These are phyloP conservation scores for Doris montereyensis DNA, from an alignment of 2,888 invertebrate species.

Conservation along the genomic window DNA sequence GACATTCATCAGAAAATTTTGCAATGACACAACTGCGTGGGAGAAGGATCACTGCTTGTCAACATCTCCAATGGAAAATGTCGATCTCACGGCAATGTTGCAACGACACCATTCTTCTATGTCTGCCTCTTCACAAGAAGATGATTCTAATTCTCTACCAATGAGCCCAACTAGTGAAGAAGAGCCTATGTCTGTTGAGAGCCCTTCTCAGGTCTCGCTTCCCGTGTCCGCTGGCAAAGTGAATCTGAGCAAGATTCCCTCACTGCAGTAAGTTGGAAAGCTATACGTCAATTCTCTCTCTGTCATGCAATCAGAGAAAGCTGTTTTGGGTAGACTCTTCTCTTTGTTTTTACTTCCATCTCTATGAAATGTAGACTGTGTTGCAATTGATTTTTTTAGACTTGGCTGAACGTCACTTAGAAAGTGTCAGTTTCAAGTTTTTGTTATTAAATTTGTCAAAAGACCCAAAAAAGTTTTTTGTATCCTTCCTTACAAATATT, in stretches of 20 bases:
- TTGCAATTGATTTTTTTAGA: no score
- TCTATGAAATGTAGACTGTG: no score
- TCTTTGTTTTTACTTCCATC: no score
- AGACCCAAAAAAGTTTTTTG: no score
- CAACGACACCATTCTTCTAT: conserved; percentile 55
- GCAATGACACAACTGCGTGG: conserved; percentile 68
- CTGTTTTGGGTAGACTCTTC: no score
- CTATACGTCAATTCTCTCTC: no score
- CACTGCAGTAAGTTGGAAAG: conserved; percentile 63
- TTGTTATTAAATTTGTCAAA: no score
- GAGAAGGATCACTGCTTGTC: conserved; percentile 71
- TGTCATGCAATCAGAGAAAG: no score
- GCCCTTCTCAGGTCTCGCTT: conserved; percentile 53
- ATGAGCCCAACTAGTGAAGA: conserved; percentile 53
- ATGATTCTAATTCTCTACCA: conserved; percentile 27
- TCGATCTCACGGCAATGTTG: conserved; percentile 69
- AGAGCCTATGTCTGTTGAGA: conserved; percentile 61
- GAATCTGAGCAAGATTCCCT: conserved; percentile 52
- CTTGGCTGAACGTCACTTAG: no score
- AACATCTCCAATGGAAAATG: conserved; percentile 68
- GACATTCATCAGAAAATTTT: conserved; percentile 38
- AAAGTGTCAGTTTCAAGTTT: no score
- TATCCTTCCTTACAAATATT: no score
- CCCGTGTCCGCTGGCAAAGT: conserved; percentile 50
- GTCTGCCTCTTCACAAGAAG: conserved; percentile 36